Conservation (phyloP, 2,113 vertebrate genomes). For the Eublepharis macularius region DNA sequence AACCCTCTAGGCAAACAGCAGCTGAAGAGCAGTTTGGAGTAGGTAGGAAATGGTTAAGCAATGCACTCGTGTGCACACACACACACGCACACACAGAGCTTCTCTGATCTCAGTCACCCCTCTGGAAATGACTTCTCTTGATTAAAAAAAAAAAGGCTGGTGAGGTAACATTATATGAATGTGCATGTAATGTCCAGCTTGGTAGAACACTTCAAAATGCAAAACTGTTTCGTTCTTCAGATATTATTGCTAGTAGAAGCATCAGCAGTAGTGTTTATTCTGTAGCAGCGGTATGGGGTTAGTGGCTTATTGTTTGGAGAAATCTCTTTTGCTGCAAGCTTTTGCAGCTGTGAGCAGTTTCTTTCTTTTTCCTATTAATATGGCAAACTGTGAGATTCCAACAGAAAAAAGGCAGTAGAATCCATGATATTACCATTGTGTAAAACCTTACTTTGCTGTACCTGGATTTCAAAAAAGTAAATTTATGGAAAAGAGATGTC, state of each 20-base stretch:
- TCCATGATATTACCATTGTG: slow-evolving; percentile 34
- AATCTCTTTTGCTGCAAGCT: slow-evolving; percentile 56
- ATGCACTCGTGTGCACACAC: background rate
- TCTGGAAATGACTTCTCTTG: background rate
- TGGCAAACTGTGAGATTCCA: slow-evolving; percentile 43
- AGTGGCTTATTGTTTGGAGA: slow-evolving; percentile 64
- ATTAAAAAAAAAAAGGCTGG: background rate
- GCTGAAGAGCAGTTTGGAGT: background rate
- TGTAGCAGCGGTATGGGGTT: slow-evolving; percentile 54
- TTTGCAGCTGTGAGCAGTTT: slow-evolving; percentile 64
- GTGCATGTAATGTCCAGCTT: background rate
- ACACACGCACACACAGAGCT: background rate
- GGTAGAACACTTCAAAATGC: background rate
- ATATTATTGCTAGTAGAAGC: background rate
- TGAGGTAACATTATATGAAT: background rate
- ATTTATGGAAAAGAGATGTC: background rate
- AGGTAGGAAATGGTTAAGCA: background rate
- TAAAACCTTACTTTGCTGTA: background rate
- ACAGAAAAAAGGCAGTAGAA: slow-evolving; percentile 47
- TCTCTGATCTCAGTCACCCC: too few species aligned
- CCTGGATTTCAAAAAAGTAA: slow-evolving; percentile 3
- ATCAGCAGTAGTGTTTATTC: slow-evolving; percentile 49
- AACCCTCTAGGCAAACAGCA: background rate
- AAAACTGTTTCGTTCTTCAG: background rate
- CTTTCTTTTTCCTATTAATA: slow-evolving; percentile 43